Evolutionary conservation across 2,888 invertebrate genomes (phyloP), one percentile per base, ranked within the genome.

Genomic region (Leptothorax acervorum): DNA sequence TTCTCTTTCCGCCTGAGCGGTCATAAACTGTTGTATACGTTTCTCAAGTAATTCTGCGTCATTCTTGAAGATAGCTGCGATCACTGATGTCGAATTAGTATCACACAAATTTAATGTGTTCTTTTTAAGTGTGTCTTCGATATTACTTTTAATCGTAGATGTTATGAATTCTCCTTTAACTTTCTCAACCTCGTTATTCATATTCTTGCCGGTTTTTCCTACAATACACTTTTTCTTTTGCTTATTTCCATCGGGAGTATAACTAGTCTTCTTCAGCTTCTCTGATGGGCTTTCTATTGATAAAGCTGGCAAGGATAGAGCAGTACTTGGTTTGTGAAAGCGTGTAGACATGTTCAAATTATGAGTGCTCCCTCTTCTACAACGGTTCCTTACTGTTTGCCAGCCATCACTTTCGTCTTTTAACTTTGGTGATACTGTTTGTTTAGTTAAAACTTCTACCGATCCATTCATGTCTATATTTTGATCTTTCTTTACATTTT

Each of bases 371-470:
- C 96, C 96, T 71, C 97, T 96, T 42, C 98, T 95, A 1, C 95
- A 96, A 57, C 97, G 96, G 68, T 97, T 97, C 91, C 98, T 97
- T 0, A 99, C 99, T 0, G 98, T 99, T 87, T 98, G 96, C 99
- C 99, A 99, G 0, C 99, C 99, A 89, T 98, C 98, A 23, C 86
- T 88, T 71, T 94, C 92, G 82, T 93, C 92, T 93, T 88, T 91
- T 89, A 94, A 83, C 92, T 90, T 95, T 92, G 57, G 94, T 93
- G 83, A 91, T 91, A 18, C 93, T 83, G 86, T 84, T 57, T 82
- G 94, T 93, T 87, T 92, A 68, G 85, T 91, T 85, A 84, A 93
- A 88, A 91, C 92, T 91, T 88, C 95, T 39, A 92, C 93, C 79
- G 92, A 94, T 89, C 86, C 95, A 88, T 71, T 95, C 90, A 86